Evolutionary conservation across 2,797 vertebrate species (phyloP).

Genomic region (Alcedo quadribrachys): DNA sequence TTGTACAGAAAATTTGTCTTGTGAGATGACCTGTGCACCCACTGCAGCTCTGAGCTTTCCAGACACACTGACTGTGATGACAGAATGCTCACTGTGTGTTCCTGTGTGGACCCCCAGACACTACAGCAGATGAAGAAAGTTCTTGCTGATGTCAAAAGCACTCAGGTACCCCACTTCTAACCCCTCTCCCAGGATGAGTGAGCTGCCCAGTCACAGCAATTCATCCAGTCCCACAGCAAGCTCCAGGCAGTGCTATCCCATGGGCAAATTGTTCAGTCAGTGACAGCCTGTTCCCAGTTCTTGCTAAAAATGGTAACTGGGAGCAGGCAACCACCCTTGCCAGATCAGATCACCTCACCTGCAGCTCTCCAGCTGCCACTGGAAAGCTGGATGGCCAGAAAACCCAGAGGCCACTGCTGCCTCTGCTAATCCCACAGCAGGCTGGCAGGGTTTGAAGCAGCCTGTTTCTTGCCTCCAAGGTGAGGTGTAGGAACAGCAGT

Average conservation of each 20-base stretch:
- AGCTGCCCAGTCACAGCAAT: background rate
- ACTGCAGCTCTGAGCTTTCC: background rate
- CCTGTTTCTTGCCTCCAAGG: background rate
- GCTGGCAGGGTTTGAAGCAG: background rate
- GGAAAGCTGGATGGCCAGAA: rapidly evolving
- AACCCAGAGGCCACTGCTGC: background rate
- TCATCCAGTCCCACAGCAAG: background rate
- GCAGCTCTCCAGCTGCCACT: background rate
- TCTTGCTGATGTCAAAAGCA: background rate
- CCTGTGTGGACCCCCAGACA: background rate
- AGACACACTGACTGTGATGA: rapidly evolving
- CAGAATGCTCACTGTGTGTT: background rate
- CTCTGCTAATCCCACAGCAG: background rate
- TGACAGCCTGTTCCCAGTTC: background rate
- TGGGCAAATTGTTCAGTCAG: background rate
- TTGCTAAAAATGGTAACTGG: background rate
- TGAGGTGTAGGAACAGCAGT: background rate
- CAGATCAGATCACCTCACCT: background rate
- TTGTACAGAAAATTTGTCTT: background rate
- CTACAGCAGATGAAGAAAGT: background rate
- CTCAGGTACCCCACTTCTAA: background rate
- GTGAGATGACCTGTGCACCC: background rate
- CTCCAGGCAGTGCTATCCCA: background rate
- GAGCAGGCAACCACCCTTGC: background rate
- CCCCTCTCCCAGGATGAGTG: rapidly evolving